These are phyloP conservation scores for Acanthopagrus latus DNA, from an alignment of 2,797 vertebrate species.

Conservation along the genomic window DNA sequence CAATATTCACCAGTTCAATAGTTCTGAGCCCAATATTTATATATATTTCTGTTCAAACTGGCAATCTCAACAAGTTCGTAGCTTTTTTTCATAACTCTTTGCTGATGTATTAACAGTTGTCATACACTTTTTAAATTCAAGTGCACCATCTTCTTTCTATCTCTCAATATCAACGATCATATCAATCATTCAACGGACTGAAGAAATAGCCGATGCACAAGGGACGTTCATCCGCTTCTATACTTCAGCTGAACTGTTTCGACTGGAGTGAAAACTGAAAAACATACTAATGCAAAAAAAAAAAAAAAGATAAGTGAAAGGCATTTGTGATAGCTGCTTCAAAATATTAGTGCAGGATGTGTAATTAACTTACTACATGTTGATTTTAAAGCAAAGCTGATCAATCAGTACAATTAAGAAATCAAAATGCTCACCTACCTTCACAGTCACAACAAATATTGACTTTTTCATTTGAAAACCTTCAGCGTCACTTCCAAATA, in stretches of 20 bases:
- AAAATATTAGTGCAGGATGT: background rate
- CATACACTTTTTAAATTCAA: background rate
- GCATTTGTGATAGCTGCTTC: background rate
- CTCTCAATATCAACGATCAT: background rate
- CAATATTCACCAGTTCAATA: background rate
- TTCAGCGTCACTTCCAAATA: background rate
- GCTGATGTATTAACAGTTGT: background rate
- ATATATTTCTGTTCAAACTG: background rate
- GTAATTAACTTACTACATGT: background rate
- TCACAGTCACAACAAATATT: conserved; percentile 34
- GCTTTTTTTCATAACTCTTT: background rate
- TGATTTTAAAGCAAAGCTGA: background rate
- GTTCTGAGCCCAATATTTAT: background rate
- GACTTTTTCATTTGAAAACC: conserved; percentile 24
- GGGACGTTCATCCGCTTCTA: background rate
- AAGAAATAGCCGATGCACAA: conserved; percentile 2
- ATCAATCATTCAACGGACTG: background rate
- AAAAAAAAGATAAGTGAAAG: background rate
- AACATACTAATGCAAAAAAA: background rate
- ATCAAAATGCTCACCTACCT: conserved; percentile 75
- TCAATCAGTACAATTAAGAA: conserved; percentile 13
- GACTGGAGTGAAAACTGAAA: background rate
- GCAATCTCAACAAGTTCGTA: background rate
- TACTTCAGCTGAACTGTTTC: background rate
- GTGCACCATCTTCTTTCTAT: background rate